Base-by-base conservation (phyloP, 1,140 invertebrate genomes). In the Pogonomyrmex californicus region DNA sequence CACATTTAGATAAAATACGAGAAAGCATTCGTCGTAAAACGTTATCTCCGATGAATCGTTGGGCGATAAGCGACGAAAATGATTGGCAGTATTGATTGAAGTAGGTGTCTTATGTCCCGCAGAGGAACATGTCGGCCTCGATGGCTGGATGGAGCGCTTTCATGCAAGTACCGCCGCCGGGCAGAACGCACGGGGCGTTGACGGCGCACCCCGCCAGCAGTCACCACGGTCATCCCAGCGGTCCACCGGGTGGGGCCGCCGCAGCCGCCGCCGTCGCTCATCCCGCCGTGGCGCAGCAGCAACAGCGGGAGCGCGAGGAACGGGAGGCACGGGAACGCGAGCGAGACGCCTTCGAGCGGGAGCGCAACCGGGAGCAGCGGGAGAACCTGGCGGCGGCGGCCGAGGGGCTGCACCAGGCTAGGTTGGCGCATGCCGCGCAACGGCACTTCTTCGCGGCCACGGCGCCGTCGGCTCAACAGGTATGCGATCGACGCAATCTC, bases 81-180 rank as follows among this genome's bases (percentile, higher is more conserved):
- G 82, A 83, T 88, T 91, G 93, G 91, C 93, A 94, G 92, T 94
- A 92, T 95, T 94, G 91, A 95, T 94, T 94, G 94, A 95, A 95
- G 93, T 94, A 95, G 94, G 92, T 94, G 90, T 93, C 93, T 95
- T 94, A 94, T 94, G 85, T 88, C 90, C 91, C 91, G 73, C 95
- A 95, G 94, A 95, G 94, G 91, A 95, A 93, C 88, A 93, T 95
- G 94, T 92, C 93, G 86, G 92, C 94, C 70, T 91, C 94, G 85
- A 93, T 95, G 92, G 82, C 92, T 30, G 60, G 41, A 75, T 95
- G 94, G 94, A 94, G 94, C 88, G 93, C 92, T 85, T 94, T 95
- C 77, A 92, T 95, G 30, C 88, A 94, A 36, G 66, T 95, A 87
- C 92, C 94, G 56, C 94, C 93, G 38, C 94, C 94, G 3, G 91